A percentile compares a stretch with the other conserved stretches of the same genome.
These are phyloP conservation scores for Zoanthus sociatus DNA, from an alignment of 92 coral and sea anemone genomes.

Conservation along the genomic window DNA sequence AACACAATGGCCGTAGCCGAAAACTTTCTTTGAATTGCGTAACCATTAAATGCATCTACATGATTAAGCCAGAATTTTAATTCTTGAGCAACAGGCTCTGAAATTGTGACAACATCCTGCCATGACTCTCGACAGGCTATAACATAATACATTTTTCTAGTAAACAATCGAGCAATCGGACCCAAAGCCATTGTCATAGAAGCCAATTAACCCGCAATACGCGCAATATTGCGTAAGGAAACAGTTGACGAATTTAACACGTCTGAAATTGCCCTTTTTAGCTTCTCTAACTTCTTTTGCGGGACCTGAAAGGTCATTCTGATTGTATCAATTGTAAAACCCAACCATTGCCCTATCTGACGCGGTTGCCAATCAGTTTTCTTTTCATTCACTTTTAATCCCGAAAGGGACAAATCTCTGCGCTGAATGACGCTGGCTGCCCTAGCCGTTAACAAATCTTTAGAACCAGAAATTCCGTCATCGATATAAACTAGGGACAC, in stretches of 20 bases:
- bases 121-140: constrained; percentile 3
- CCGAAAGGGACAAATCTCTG: constrained; percentile 43
- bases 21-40: no score
- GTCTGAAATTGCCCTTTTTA: constrained; percentile 24
- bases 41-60: no score
- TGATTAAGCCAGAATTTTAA: no score
- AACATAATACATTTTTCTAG: constrained; percentile 38
- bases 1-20: no score
- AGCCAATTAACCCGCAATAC: background rate
- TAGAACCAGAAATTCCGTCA: constrained; percentile 54
- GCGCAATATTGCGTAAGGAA: background rate
- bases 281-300: constrained; percentile 27
- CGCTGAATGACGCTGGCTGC: constrained; percentile 53
- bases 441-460: constrained; percentile 24
- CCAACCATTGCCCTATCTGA: no score
- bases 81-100: no score
- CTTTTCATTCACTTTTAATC: constrained; percentile 50
- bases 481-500: constrained; percentile 57
- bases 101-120: no score
- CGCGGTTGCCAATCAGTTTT: background rate
- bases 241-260: constrained; percentile 3
- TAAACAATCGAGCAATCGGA: constrained; percentile 46
- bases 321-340: no score
- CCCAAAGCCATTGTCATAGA: constrained; percentile 54
- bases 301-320: constrained; percentile 42